Conservation (phyloP, 2,113 vertebrate genomes). For the Antennarius striatus region DNA sequence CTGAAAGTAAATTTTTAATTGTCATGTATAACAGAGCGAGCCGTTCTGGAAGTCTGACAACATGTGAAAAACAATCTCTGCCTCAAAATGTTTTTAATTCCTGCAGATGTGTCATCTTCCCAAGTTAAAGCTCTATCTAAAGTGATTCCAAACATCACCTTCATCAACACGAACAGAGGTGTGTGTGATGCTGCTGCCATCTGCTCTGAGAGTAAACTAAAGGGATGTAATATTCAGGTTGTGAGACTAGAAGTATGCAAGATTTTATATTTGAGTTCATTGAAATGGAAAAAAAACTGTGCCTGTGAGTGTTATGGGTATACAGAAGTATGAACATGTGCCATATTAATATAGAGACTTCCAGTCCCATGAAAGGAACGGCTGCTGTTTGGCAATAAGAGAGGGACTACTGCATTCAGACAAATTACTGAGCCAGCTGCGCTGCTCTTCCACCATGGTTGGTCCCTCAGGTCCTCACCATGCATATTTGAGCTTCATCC, state of each 20-base stretch:
- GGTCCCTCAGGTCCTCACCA: conserved; percentile 26
- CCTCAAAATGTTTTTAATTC: background rate
- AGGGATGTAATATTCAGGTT: conserved; percentile 45
- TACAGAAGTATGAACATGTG: conserved; percentile 59
- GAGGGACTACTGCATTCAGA: conserved; percentile 37
- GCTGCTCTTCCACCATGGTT: conserved; percentile 36
- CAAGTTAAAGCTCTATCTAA: background rate
- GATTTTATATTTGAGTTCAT: conserved; percentile 35
- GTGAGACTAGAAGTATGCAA: conserved; percentile 38
- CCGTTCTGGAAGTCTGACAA: background rate
- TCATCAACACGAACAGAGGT: conserved; percentile 52
- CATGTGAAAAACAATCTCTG: background rate
- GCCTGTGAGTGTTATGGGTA: conserved; percentile 15
- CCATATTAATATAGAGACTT: conserved; percentile 60
- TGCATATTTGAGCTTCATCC: conserved; percentile 23
- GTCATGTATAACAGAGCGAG: background rate
- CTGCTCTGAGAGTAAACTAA: conserved; percentile 61
- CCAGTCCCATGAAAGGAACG: conserved; percentile 48
- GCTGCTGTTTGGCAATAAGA: conserved; percentile 55
- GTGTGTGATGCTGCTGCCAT: conserved; percentile 54
- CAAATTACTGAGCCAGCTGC: conserved; percentile 57
- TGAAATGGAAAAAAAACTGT: conserved; percentile 37
- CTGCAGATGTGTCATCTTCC: conserved; percentile 12
- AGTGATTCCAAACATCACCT: conserved; percentile 52
- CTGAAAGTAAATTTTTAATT: background rate